phyloP scores from a whole-genome alignment of 2,888 invertebrate species.

The Eudemis profundana region DNA sequence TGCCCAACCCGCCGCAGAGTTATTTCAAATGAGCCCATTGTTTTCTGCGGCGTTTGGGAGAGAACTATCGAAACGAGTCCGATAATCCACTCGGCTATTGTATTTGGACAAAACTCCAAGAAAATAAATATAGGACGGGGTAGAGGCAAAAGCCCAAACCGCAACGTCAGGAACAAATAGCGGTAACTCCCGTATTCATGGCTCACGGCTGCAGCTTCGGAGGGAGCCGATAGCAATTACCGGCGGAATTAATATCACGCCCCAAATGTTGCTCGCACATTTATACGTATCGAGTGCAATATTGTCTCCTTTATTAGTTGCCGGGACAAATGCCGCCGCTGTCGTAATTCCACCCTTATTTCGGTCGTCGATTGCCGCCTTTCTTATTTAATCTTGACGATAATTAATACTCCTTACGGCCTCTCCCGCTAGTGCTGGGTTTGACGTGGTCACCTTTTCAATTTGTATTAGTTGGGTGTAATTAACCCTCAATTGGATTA shows the following conservation, averaged over 20 bases:
- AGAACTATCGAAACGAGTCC: constrained; percentile 66
- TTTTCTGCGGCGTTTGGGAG: constrained; percentile 62
- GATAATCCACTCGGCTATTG: constrained; percentile 74
- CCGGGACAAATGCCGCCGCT: constrained; percentile 78
- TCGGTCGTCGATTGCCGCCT: constrained; percentile 71
- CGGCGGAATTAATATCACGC: constrained; percentile 84
- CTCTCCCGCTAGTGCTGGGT: constrained; percentile 48
- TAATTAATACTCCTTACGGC: constrained; percentile 76
- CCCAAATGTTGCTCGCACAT: constrained; percentile 83
- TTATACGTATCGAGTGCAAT: constrained; percentile 85
- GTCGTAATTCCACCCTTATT: constrained; percentile 77
- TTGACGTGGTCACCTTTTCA: constrained; percentile 52
- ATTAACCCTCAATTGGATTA: constrained; percentile 42
- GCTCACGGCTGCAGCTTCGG: constrained; percentile 81
- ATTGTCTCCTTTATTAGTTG: constrained; percentile 85
- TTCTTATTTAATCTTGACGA: constrained; percentile 80
- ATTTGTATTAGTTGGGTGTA: constrained; percentile 46
- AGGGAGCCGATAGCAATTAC: constrained; percentile 85
- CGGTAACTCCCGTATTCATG: constrained; percentile 85
- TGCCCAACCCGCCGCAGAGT: constrained; percentile 57
- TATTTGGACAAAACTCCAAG: constrained; percentile 78
- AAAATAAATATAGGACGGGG: constrained; percentile 80
- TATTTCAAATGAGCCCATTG: constrained; percentile 64
- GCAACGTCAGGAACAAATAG: constrained; percentile 84
- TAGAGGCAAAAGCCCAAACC: constrained; percentile 80